Base-by-base conservation (phyloP, 64 coral and sea anemone species). In the Hydrozoanthus tunicans region DNA sequence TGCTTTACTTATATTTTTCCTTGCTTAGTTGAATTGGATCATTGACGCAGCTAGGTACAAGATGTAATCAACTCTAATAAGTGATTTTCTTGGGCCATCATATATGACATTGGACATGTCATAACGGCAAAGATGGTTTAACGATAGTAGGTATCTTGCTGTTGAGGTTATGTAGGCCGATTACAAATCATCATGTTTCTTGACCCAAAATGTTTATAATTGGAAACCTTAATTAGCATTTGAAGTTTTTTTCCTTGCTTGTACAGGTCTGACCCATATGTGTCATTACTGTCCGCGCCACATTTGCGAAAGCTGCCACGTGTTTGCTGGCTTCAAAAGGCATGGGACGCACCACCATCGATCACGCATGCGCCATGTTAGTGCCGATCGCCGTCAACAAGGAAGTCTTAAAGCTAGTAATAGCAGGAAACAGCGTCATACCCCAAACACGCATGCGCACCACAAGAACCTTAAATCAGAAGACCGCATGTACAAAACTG, bases 271-370 rank as follows among this genome's bases (percentile, higher is more conserved):
- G 26, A 75, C 51, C 24, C 67, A 88, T 14, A 88, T 88, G 84
- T 88, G 84, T 60, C 84, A 88, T 3, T 88, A 88, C 12, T 88
- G 84, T 51, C 84, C 84, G 4, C 59, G 12, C 43, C 84, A 88
- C 84, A 88, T 88, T 15, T 88, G 84, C 84, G 79, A 83, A 32
- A 64, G 79, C 12, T 81, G 90, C 6, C 79, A 84, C 17, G 58
- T 81, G 13, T 90, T 83, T 53, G 81, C 86, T 32, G 86, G 88
- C 6, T 90, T 90, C 9, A 81, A 77, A 15, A 81, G 56, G 12
- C 89, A 91, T n/a, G 53, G 58, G 53, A 89, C 89, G 9, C 62
- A 82, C 13, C 78, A 78, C 4, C 73, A 77, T 5, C 79, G 52
- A 10, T 75, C 20, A 0, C 71, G 14, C 79, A 58, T 26, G 25